Evolutionary conservation across 2,888 invertebrate genomes (phyloP).

Genomic region (Aporophyla lueneburgensis): DNA sequence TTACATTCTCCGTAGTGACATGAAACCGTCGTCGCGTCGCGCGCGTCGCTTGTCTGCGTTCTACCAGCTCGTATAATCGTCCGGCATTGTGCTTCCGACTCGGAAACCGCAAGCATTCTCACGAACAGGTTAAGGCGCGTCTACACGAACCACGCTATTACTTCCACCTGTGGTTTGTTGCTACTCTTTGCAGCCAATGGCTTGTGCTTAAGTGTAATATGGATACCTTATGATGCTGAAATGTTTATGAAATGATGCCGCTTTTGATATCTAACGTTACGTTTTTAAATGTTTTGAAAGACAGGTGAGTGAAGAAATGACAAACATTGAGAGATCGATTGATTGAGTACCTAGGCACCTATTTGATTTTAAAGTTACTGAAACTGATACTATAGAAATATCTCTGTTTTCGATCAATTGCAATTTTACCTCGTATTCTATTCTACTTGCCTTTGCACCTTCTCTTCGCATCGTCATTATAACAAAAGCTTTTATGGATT

Average conservation of each 20-base stretch:
- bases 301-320: neutral
- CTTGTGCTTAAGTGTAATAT: slow-evolving; percentile 62
- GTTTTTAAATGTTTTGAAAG: slow-evolving; percentile 17
- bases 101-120: slow-evolving; percentile 81
- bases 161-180: slow-evolving; percentile 67
- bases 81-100: slow-evolving; percentile 76
- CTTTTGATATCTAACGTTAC: slow-evolving; percentile 12
- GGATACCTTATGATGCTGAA: slow-evolving; percentile 48
- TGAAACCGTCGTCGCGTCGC: slow-evolving; percentile 56
- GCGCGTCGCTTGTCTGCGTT: slow-evolving; percentile 49
- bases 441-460: slow-evolving; percentile 5
- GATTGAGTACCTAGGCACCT: neutral
- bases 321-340: neutral
- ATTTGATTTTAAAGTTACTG: neutral
- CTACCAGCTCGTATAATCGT: slow-evolving; percentile 64
- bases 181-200: slow-evolving; percentile 55
- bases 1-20: slow-evolving; percentile 42
- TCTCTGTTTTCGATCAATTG: slow-evolving; percentile 5
- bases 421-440: neutral
- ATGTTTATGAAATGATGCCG: slow-evolving; percentile 36
- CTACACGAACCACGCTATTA: slow-evolving; percentile 64
- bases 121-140: slow-evolving; percentile 59
- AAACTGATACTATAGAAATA: neutral
- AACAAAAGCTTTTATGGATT: slow-evolving; percentile 33
- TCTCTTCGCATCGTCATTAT: slow-evolving; percentile 1